These are phyloP conservation scores for Lypha dubia DNA, from an alignment of 2,888 invertebrate species.

Conservation along the genomic window DNA sequence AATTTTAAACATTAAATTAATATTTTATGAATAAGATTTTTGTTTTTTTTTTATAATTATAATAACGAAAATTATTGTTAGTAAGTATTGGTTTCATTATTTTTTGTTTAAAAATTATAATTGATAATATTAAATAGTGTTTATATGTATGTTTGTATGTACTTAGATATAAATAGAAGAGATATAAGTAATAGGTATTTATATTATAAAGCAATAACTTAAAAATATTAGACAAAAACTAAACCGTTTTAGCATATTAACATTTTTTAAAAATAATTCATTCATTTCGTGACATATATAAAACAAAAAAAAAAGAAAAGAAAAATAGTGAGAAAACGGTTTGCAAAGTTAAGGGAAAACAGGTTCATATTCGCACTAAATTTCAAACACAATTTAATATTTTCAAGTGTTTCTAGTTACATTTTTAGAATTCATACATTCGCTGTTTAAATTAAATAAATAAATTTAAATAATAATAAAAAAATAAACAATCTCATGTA, in stretches of 20 bases:
- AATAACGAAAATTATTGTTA: constrained; percentile 44
- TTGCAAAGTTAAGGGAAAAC: constrained; percentile 16
- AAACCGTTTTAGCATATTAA: constrained; percentile 21
- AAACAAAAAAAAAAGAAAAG: neutral
- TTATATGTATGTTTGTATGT: constrained; percentile 18
- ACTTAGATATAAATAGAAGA: neutral
- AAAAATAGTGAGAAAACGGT: no score
- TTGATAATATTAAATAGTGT: constrained; percentile 43
- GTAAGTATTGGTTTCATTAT: constrained; percentile 25
- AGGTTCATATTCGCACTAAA: neutral
- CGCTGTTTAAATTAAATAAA: constrained; percentile 21
- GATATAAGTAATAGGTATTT: constrained; percentile 12
- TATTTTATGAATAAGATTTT: constrained; percentile 23
- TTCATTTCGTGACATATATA: constrained; percentile 24
- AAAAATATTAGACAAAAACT: constrained; percentile 30
- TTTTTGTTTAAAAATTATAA: constrained; percentile 8
- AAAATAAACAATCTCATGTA: constrained; percentile 41
- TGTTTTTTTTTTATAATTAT: constrained; percentile 22
- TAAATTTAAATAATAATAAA: neutral
- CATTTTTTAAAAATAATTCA: constrained; percentile 28
- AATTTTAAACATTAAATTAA: constrained; percentile 43
- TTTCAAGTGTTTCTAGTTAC: constrained; percentile 15
- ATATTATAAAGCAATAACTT: constrained; percentile 43
- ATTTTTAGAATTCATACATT: constrained; percentile 18
- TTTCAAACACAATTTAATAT: constrained; percentile 30